A percentile compares a stretch with the other conserved stretches of the same genome.
phyloP scores from a whole-genome alignment of 2,113 vertebrate genomes.

The Globicephala melas region DNA sequence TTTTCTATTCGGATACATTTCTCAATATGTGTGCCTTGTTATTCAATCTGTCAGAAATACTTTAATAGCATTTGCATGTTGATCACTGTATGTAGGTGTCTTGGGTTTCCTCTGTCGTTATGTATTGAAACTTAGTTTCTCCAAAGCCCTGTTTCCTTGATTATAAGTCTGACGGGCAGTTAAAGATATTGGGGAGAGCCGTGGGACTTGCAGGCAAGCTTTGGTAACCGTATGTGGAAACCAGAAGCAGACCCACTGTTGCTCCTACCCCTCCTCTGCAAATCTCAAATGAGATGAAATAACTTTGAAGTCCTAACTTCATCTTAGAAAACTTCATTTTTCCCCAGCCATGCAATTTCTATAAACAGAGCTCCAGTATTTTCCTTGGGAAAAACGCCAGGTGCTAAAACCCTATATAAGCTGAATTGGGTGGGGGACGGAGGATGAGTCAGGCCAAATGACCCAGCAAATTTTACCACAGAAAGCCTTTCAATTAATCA shows the following conservation, averaged over 20 bases:
- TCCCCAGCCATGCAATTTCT: not conserved
- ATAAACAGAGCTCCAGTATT: not conserved
- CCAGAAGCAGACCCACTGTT: not conserved
- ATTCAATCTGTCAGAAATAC: not conserved
- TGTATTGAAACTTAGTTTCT: not conserved
- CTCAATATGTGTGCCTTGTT: not conserved
- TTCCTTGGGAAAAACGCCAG: not conserved
- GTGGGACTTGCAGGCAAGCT: not conserved
- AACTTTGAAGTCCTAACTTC: not conserved
- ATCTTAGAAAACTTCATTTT: not conserved
- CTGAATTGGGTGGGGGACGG: not conserved
- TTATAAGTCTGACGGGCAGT: not conserved
- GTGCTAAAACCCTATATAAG: not conserved
- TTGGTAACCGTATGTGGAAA: not conserved
- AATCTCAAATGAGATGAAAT: not conserved
- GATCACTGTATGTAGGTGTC: not conserved
- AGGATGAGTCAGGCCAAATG: not conserved
- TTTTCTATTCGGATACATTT: not conserved
- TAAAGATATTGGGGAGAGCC: not conserved
- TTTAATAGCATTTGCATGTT: not conserved
- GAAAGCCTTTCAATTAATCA: not conserved
- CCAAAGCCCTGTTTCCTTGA: not conserved
- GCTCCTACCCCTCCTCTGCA: not conserved
- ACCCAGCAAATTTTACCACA: not conserved
- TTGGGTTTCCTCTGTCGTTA: not conserved